These are phyloP conservation scores for Sternotherus odoratus DNA, from an alignment of 2,797 vertebrate species.

Conservation along the genomic window DNA sequence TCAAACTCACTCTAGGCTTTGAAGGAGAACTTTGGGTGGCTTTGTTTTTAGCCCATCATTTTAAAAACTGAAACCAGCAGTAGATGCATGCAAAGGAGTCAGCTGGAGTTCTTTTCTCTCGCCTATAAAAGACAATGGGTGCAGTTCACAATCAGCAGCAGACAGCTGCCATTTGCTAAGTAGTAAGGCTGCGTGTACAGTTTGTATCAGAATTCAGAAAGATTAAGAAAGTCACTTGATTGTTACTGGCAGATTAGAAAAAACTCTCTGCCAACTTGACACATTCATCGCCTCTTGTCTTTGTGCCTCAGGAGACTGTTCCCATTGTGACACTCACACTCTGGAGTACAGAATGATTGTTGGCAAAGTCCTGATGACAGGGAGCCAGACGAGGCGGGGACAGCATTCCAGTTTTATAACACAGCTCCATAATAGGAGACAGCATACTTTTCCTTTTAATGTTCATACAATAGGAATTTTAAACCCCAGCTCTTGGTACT, in stretches of 20 bases:
- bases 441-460: constrained; percentile 80
- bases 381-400: constrained; percentile 73
- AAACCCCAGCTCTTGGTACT: constrained; percentile 50
- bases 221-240: constrained; percentile 1
- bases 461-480: constrained; percentile 74
- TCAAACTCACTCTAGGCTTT: not conserved
- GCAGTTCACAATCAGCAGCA: constrained; percentile 22
- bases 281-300: constrained; percentile 41
- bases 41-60: constrained; percentile 29
- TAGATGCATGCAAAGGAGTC: constrained; percentile 38
- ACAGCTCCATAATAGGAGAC: constrained; percentile 80
- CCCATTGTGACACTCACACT: constrained; percentile 21
- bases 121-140: constrained; percentile 58
- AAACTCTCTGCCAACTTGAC: constrained; percentile 35
- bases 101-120: constrained; percentile 57
- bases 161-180: constrained; percentile 47
- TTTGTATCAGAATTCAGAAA: constrained; percentile 31
- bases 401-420: constrained; percentile 82
- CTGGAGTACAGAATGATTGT: constrained; percentile 67
- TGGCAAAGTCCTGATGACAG: constrained; percentile 39
- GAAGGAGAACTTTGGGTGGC: constrained; percentile 1
- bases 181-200: constrained; percentile 14
- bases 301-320: constrained; percentile 66
- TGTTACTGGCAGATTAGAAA: constrained; percentile 50
- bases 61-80: constrained; percentile 36